phyloP scores from a whole-genome alignment of 2,113 vertebrate genomes.

The Hemicordylus capensis region DNA sequence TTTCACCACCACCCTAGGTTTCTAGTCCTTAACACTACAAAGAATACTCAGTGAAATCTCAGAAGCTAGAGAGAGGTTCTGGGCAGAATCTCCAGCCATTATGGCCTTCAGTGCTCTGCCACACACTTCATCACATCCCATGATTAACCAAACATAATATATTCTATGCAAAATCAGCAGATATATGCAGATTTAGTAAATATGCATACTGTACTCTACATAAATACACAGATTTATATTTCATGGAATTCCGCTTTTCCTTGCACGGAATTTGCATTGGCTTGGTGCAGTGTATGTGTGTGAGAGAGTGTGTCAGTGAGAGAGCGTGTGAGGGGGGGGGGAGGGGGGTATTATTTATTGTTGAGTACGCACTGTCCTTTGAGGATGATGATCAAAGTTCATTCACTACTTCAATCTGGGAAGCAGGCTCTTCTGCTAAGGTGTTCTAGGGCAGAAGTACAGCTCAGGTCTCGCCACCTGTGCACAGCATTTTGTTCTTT shows the following conservation, averaged over 20 bases:
- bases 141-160: neutral
- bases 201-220: neutral
- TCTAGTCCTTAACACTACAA: too few relatives aligned
- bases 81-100: neutral
- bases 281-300: neutral
- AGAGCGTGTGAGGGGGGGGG: too few relatives aligned
- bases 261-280: neutral
- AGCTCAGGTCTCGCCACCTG: neutral
- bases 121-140: neutral
- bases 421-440: neutral
- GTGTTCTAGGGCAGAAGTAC: neutral
- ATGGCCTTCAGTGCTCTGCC: neutral
- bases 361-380: neutral
- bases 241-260: neutral
- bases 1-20: neutral
- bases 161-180: neutral
- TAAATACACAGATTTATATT: neutral
- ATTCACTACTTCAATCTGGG: neutral
- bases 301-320: too few relatives aligned
- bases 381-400: neutral
- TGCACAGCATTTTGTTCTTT: neutral
- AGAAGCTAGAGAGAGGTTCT: neutral
- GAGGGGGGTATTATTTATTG: too few relatives aligned
- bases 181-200: too few relatives aligned
- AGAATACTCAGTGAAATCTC: neutral